Evolutionary conservation across 23 tunicate species (phyloP).

Genomic region (Ascidia mentula): DNA sequence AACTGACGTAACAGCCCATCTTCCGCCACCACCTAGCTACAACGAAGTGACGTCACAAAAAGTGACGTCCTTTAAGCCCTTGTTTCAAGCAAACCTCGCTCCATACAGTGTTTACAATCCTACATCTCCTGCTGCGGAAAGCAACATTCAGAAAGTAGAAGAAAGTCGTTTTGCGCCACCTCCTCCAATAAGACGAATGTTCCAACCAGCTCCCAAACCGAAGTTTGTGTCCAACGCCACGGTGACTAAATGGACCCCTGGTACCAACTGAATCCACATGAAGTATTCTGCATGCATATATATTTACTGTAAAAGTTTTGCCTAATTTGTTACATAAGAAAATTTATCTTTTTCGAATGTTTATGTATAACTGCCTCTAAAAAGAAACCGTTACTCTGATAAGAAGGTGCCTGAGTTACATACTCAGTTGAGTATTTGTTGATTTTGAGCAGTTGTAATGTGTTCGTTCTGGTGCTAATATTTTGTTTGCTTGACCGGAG

Average conservation of each 20-base stretch:
- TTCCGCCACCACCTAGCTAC: constrained; percentile 22
- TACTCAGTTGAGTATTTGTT: too few relatives aligned
- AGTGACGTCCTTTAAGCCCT: constrained; percentile 1
- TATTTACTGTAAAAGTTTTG: too few relatives aligned
- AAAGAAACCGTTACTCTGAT: too few relatives aligned
- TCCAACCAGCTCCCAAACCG: constrained; percentile 6
- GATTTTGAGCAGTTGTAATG: too few relatives aligned
- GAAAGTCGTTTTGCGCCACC: background rate
- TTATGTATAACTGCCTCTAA: too few relatives aligned
- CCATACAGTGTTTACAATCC: background rate
- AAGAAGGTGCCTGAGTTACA: too few relatives aligned
- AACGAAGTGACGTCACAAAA: constrained; percentile 1
- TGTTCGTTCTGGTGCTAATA: too few relatives aligned
- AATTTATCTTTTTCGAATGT: too few relatives aligned
- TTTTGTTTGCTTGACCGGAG: too few relatives aligned
- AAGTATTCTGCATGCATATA: too few relatives aligned
- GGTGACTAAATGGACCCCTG: constrained; percentile 10
- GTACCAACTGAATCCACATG: too few relatives aligned
- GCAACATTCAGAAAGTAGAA: background rate
- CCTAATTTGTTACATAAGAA: too few relatives aligned
- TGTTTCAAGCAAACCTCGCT: constrained; percentile 2
- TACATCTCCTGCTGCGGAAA: background rate
- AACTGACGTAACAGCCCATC: background rate
- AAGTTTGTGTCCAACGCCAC: background rate
- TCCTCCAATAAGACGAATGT: background rate